Evolutionary conservation across 2,797 vertebrate genomes (phyloP).

Genomic region (Aeoliscus strigatus): DNA sequence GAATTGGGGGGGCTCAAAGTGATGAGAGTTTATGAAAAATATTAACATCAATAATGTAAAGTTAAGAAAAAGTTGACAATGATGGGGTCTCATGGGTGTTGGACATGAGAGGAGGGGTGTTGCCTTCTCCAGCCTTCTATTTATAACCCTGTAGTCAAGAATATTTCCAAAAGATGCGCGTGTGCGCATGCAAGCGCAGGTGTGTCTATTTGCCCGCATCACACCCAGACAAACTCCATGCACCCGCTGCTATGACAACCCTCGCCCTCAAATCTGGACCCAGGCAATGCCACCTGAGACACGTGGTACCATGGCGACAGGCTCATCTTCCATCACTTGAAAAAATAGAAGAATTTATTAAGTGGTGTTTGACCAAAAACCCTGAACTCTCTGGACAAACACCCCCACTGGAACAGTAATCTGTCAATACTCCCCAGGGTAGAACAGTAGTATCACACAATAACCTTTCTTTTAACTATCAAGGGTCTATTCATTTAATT

Average conservation of each 20-base stretch:
- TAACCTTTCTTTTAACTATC: slow-evolving; percentile 12
- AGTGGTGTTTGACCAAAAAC: slow-evolving; percentile 16
- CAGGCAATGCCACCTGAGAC: slow-evolving; percentile 69
- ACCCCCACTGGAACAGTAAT: slow-evolving; percentile 1
- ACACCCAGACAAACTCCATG: slow-evolving; percentile 59
- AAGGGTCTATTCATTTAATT: slow-evolving; percentile 35
- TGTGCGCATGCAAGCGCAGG: slow-evolving; percentile 3
- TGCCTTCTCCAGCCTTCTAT: slow-evolving; percentile 67
- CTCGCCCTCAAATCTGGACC: slow-evolving; percentile 53
- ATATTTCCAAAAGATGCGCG: slow-evolving; percentile 33
- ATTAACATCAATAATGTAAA: slow-evolving; percentile 1
- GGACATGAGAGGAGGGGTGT: slow-evolving; percentile 47
- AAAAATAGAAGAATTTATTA: slow-evolving; percentile 5
- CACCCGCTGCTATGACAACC: slow-evolving; percentile 67
- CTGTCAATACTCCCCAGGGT: too few relatives aligned
- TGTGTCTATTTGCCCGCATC: slow-evolving; percentile 18
- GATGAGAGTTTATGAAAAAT: background rate
- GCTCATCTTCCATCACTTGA: slow-evolving; percentile 27
- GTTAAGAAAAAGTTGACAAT: slow-evolving; percentile 37
- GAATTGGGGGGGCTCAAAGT: slow-evolving; percentile 1
- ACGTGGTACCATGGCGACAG: slow-evolving; percentile 52
- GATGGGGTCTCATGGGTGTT: slow-evolving; percentile 48
- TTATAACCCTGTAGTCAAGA: slow-evolving; percentile 73
- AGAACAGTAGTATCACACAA: too few relatives aligned
- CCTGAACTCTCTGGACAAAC: slow-evolving; percentile 5